These are phyloP conservation scores for Philhelius pedissequus DNA, from an alignment of 2,888 invertebrate genomes.

Conservation along the genomic window DNA sequence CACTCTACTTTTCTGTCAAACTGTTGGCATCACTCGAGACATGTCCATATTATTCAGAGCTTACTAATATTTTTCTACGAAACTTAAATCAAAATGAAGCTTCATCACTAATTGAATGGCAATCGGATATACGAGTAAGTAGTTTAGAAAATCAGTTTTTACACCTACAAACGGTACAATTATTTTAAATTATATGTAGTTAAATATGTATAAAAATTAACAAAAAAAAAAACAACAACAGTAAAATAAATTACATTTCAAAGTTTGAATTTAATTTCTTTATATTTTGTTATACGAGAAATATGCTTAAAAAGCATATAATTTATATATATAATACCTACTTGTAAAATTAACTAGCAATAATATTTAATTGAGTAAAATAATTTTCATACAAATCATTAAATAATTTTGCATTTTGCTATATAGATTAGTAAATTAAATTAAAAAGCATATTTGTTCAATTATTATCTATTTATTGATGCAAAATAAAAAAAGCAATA, in stretches of 20 bases:
- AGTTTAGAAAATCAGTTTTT: not conserved
- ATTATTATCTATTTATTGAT: not conserved
- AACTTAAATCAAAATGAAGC: conserved; percentile 12
- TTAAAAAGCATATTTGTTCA: not conserved
- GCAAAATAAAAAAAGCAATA: not conserved
- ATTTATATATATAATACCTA: not conserved
- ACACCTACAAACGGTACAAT: not conserved
- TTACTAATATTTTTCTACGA: not conserved
- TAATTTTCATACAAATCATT: not conserved
- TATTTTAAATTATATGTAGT: not conserved
- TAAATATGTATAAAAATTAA: not conserved
- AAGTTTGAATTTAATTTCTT: not conserved
- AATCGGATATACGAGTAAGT: not conserved
- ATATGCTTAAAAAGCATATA: not conserved
- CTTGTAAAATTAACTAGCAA: not conserved
- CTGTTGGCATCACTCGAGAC: no score
- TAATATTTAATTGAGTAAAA: not conserved
- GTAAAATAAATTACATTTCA: not conserved
- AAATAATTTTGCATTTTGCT: not conserved
- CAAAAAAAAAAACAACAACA: not conserved
- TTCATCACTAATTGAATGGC: not conserved
- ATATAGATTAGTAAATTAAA: not conserved
- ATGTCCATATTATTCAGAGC: no score
- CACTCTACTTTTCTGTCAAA: no score
- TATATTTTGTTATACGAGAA: not conserved